A percentile compares a stretch with the other conserved stretches of the same genome.
These are phyloP conservation scores for Mellivora capensis DNA, from an alignment of 2,113 vertebrate species.

Conservation along the genomic window DNA sequence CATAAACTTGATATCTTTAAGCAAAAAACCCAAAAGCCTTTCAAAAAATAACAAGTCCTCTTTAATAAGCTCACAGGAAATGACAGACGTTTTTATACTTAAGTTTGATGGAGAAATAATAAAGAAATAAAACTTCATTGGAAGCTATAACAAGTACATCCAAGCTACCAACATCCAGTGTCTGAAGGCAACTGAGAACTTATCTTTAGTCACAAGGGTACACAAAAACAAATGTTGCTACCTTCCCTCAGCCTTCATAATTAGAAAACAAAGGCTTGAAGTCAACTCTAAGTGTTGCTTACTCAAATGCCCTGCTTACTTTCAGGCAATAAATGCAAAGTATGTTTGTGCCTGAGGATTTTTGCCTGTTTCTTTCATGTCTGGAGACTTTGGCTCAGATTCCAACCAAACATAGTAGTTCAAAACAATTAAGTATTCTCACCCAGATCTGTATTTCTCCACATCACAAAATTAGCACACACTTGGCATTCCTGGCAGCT, in stretches of 20 bases:
- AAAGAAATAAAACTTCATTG: neutral
- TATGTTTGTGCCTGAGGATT: neutral
- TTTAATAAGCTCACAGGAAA: neutral
- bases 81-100: neutral
- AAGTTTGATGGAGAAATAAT: neutral
- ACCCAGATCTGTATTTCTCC: neutral
- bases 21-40: neutral
- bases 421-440: conserved; percentile 39
- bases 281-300: neutral
- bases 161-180: neutral
- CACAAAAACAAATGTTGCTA: neutral
- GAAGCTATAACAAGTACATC: neutral
- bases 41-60: neutral
- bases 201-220: neutral
- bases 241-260: neutral
- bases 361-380: neutral
- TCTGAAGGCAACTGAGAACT: neutral
- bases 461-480: neutral
- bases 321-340: neutral
- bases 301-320: neutral
- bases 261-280: neutral
- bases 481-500: conserved; percentile 31
- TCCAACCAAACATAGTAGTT: neutral
- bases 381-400: conserved; percentile 29
- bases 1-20: neutral